A percentile compares a stretch with the other conserved stretches of the same genome.
Evolutionary conservation across 2,888 invertebrate species (phyloP).

Genomic region (Drosophila peninsularis): DNA sequence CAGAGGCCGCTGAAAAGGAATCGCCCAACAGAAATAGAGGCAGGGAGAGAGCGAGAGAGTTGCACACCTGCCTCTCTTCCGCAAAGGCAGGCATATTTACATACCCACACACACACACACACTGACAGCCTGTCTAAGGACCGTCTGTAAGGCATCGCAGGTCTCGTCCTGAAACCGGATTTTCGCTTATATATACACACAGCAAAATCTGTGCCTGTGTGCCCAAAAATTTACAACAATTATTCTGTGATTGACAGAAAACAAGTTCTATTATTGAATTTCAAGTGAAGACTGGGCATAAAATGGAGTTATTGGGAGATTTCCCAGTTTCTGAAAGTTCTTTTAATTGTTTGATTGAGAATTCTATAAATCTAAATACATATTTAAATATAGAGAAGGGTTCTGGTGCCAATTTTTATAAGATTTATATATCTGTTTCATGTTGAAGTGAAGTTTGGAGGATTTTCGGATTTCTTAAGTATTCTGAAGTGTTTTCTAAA

Average conservation of each 20-base stretch:
- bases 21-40: neutral
- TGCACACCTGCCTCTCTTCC: slow-evolving; percentile 39
- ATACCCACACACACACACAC: slow-evolving; percentile 16
- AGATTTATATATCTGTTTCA: neutral
- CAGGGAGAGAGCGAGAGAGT: neutral
- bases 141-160: slow-evolving; percentile 37
- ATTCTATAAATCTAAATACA: neutral
- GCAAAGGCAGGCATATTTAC: slow-evolving; percentile 40
- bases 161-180: slow-evolving; percentile 54
- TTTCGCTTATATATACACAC: slow-evolving; percentile 13
- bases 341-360: neutral
- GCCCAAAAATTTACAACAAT: slow-evolving; percentile 31
- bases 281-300: slow-evolving; percentile 2
- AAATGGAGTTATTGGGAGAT: neutral
- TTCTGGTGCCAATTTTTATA: neutral
- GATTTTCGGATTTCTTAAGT: too few relatives aligned
- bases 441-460: too few relatives aligned
- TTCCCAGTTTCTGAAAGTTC: neutral
- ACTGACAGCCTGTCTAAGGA: slow-evolving; percentile 41
- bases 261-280: slow-evolving; percentile 16
- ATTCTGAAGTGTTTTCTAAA: too few relatives aligned
- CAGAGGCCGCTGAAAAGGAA: slow-evolving; percentile 17
- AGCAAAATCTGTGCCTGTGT: slow-evolving; percentile 18
- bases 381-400: neutral
- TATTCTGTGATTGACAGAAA: slow-evolving; percentile 26